Evolutionary conservation across 2,797 vertebrate genomes (phyloP).

Genomic region (Trachops cirrhosus): DNA sequence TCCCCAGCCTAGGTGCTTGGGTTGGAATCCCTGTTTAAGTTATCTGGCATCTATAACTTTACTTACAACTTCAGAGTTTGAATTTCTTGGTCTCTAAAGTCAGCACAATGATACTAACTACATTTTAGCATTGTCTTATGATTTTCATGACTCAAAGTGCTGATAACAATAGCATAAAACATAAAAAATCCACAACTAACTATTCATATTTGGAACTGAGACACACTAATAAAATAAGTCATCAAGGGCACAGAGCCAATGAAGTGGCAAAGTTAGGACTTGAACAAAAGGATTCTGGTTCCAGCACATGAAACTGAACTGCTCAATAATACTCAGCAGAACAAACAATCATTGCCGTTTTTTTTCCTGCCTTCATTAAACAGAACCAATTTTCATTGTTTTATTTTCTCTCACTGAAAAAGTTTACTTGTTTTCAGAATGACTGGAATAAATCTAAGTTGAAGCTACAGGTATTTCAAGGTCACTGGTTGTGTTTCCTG

Average conservation of each 20-base stretch:
- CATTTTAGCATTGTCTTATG: background rate
- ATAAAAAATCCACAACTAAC: background rate
- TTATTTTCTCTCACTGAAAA: background rate
- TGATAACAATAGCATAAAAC: background rate
- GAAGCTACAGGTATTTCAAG: background rate
- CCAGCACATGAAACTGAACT: background rate
- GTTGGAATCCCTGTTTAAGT: background rate
- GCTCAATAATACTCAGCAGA: background rate
- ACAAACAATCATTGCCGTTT: background rate
- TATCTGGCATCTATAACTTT: background rate
- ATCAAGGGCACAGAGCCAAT: background rate
- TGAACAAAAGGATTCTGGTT: background rate
- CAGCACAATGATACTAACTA: background rate
- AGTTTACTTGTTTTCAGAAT: background rate
- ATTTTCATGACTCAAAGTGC: background rate
- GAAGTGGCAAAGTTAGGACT: background rate
- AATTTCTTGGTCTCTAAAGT: background rate
- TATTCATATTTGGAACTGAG: background rate
- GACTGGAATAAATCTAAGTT: background rate
- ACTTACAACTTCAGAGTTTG: background rate
- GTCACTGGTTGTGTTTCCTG: background rate
- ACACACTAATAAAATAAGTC: background rate
- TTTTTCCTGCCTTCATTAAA: background rate
- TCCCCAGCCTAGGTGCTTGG: background rate
- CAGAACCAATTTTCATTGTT: background rate